Evolutionary conservation across 2,797 vertebrate genomes (phyloP).

Genomic region (Cirrhinus mrigala): DNA sequence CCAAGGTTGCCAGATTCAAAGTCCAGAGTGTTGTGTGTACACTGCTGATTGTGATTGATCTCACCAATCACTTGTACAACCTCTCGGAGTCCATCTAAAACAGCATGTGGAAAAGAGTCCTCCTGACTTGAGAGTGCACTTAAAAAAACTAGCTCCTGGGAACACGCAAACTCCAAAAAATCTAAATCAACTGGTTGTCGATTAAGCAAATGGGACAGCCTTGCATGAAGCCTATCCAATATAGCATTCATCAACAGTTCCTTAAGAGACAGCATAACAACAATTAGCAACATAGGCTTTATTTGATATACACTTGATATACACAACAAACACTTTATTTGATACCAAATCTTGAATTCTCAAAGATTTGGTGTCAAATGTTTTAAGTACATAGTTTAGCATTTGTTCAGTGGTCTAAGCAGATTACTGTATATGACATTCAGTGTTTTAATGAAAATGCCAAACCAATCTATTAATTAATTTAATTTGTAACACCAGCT

Average conservation of each 20-base stretch:
- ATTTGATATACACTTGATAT: no score
- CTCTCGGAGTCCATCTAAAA: background rate
- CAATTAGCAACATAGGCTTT: background rate
- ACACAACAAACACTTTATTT: no score
- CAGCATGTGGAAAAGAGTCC: background rate
- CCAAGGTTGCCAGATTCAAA: no score
- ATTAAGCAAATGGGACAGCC: no score
- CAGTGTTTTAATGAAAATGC: no score
- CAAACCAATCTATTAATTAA: no score
- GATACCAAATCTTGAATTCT: no score
- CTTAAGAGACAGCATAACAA: background rate
- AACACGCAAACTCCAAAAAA: constrained; percentile 5
- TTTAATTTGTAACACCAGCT: no score
- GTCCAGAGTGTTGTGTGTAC: background rate
- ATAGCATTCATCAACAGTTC: no score
- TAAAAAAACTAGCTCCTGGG: constrained; percentile 4
- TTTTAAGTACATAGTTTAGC: background rate
- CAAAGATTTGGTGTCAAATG: background rate
- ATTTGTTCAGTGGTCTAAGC: background rate
- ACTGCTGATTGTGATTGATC: background rate
- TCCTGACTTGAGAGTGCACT: background rate
- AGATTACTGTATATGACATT: no score
- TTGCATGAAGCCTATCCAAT: no score
- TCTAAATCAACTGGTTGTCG: no score
- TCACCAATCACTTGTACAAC: background rate